Evolutionary conservation across 2,888 invertebrate genomes (phyloP).

Genomic region (Laspeyria flexula): DNA sequence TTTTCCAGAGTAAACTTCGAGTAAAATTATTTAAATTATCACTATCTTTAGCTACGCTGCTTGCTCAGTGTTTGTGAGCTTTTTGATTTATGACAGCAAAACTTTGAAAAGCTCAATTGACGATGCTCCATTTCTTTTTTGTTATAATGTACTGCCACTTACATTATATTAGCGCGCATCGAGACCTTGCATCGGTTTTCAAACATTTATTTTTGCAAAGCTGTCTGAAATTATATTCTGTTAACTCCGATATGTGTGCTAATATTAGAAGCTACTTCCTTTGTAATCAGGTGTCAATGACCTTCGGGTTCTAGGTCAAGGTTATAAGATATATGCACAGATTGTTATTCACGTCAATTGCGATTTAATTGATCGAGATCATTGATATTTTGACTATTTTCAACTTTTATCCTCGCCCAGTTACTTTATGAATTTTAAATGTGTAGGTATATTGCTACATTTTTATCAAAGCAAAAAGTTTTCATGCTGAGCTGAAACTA

Average conservation of each 20-base stretch:
- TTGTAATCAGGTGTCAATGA: slow-evolving; percentile 39
- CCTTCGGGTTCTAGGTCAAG: slow-evolving; percentile 52
- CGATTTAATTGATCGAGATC: slow-evolving; percentile 23
- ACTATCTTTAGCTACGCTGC: slow-evolving; percentile 37
- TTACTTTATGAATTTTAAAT: slow-evolving; percentile 31
- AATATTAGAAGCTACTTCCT: slow-evolving; percentile 21
- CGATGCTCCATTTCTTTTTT: slow-evolving; percentile 18
- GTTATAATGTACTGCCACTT: slow-evolving; percentile 7
- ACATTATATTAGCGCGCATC: slow-evolving; percentile 1
- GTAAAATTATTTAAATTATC: slow-evolving; percentile 51
- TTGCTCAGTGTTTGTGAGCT: slow-evolving; percentile 32
- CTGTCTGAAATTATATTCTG: neutral
- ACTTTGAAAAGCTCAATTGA: slow-evolving; percentile 13
- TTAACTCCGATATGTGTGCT: slow-evolving; percentile 8
- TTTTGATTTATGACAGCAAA: slow-evolving; percentile 37
- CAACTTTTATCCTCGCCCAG: slow-evolving; percentile 23
- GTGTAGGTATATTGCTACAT: slow-evolving; percentile 4
- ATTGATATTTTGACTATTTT: slow-evolving; percentile 36
- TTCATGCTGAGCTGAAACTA: slow-evolving; percentile 19
- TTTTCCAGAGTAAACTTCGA: slow-evolving; percentile 51
- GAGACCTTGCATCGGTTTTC: slow-evolving; percentile 7
- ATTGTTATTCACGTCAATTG: slow-evolving; percentile 35
- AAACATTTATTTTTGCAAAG: slow-evolving; percentile 9
- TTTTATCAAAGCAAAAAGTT: slow-evolving; percentile 7
- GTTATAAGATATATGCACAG: slow-evolving; percentile 23